A percentile compares a stretch with the other conserved stretches of the same genome.
Evolutionary conservation across 1,140 invertebrate species (phyloP).

Genomic region (Octopus sinensis): DNA sequence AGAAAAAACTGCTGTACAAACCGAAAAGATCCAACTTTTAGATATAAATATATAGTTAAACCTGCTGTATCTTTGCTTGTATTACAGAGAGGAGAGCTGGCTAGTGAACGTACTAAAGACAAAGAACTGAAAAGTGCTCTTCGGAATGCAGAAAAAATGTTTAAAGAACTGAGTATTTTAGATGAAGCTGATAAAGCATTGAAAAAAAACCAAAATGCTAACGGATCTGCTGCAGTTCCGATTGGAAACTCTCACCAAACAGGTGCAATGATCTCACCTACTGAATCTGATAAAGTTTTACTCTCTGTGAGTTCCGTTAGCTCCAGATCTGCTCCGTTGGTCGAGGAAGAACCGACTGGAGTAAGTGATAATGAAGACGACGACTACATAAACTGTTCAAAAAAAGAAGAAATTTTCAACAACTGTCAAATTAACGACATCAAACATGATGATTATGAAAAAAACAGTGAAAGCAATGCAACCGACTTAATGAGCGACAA

Average conservation of each 20-base stretch:
- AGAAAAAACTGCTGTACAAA: too few species aligned
- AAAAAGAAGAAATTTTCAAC: too few species aligned
- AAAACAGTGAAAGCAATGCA: too few species aligned
- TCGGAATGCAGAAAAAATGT: slow-evolving; percentile 46
- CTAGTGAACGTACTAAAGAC: slow-evolving; percentile 37
- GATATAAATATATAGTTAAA: too few species aligned
- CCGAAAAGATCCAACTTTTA: too few species aligned
- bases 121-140: slow-evolving; percentile 35
- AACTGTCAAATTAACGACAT: too few species aligned
- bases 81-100: slow-evolving; percentile 41
- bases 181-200: neutral
- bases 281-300: slow-evolving; percentile 3
- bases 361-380: neutral
- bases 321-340: neutral
- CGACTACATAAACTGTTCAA: neutral
- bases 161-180: slow-evolving; percentile 23
- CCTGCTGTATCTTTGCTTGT: neutral
- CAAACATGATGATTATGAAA: too few species aligned
- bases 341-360: neutral
- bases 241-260: neutral
- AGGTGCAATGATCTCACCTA: neutral
- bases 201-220: neutral
- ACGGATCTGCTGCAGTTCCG: neutral
- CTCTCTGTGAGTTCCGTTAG: neutral
- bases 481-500: too few species aligned